A percentile compares a stretch with the other conserved stretches of the same genome.
phyloP scores from a whole-genome alignment of 2,888 invertebrate species.

The Lasiommata megera region DNA sequence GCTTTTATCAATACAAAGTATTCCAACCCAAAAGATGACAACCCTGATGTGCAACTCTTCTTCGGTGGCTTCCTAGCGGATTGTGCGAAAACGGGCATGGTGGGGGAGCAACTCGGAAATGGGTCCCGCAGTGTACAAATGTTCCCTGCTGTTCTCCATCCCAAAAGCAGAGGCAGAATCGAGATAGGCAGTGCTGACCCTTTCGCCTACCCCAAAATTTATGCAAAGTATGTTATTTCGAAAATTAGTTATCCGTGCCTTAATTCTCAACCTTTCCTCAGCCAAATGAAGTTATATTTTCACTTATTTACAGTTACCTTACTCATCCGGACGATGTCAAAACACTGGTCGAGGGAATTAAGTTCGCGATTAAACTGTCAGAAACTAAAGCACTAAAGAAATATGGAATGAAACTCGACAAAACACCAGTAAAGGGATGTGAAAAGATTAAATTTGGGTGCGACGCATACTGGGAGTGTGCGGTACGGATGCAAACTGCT shows the following conservation, averaged over 20 bases:
- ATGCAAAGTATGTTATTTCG: conserved; percentile 85
- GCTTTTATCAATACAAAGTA: conserved; percentile 91
- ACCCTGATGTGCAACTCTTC: conserved; percentile 93
- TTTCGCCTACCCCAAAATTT: conserved; percentile 89
- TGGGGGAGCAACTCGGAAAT: conserved; percentile 88
- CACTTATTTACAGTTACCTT: conserved; percentile 81
- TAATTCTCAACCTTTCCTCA: neutral
- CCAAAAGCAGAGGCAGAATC: conserved; percentile 91
- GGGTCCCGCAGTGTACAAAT: conserved; percentile 85
- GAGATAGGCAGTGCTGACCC: conserved; percentile 90
- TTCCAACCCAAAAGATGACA: conserved; percentile 86
- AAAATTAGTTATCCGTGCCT: too few relatives aligned
- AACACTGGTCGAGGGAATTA: conserved; percentile 90
- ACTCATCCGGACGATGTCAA: conserved; percentile 90
- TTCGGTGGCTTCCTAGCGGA: conserved; percentile 93
- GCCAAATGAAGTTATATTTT: neutral
- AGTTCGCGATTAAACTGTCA: conserved; percentile 86
- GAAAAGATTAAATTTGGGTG: conserved; percentile 87
- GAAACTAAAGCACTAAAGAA: conserved; percentile 82
- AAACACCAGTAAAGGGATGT: conserved; percentile 87
- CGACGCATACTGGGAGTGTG: conserved; percentile 91
- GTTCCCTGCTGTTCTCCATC: conserved; percentile 91
- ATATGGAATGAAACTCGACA: conserved; percentile 89
- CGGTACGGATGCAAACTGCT: conserved; percentile 86
- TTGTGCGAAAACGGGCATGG: conserved; percentile 92